phyloP scores from a whole-genome alignment of 2,113 vertebrate genomes.

The Myxocyprinus asiaticus region DNA sequence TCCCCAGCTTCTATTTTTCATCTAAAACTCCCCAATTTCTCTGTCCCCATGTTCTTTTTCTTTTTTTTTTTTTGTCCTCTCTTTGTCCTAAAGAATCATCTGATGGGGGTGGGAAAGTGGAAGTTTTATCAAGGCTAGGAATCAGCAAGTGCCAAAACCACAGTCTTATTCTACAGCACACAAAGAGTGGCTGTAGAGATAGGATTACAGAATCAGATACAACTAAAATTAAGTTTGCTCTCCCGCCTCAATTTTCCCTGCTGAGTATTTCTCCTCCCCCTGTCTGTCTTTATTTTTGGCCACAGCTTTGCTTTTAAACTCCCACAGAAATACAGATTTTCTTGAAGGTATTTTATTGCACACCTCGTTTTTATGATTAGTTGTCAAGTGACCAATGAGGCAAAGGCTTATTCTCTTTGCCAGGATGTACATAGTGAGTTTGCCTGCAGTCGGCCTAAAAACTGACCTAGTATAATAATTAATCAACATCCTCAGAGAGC shows the following conservation, averaged over 20 bases:
- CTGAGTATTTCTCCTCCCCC: slow-evolving; percentile 33
- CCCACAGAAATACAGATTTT: slow-evolving; percentile 19
- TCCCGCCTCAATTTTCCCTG: slow-evolving; percentile 58
- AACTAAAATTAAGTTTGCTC: slow-evolving; percentile 65
- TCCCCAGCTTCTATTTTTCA: slow-evolving; percentile 28
- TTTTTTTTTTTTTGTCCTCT: background rate
- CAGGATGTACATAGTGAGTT: background rate
- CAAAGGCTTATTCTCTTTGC: slow-evolving; percentile 15
- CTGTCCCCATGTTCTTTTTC: slow-evolving; percentile 28
- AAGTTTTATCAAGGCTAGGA: slow-evolving; percentile 38
- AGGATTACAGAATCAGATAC: slow-evolving; percentile 60
- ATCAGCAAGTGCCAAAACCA: slow-evolving; percentile 66
- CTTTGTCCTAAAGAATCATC: slow-evolving; percentile 56
- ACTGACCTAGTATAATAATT: background rate
- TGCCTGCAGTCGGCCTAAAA: background rate
- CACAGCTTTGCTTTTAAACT: slow-evolving; percentile 15
- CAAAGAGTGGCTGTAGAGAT: slow-evolving; percentile 74
- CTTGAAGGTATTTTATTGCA: slow-evolving; percentile 2
- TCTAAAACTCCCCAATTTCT: slow-evolving; percentile 39
- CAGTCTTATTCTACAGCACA: slow-evolving; percentile 65
- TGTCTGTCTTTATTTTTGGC: slow-evolving; percentile 42
- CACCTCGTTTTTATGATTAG: background rate
- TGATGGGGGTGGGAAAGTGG: slow-evolving; percentile 53
- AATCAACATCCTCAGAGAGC: background rate
- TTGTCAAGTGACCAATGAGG: slow-evolving; percentile 33